phyloP scores from a whole-genome alignment of 2,797 vertebrate genomes.

The Lutjanus argentimaculatus region DNA sequence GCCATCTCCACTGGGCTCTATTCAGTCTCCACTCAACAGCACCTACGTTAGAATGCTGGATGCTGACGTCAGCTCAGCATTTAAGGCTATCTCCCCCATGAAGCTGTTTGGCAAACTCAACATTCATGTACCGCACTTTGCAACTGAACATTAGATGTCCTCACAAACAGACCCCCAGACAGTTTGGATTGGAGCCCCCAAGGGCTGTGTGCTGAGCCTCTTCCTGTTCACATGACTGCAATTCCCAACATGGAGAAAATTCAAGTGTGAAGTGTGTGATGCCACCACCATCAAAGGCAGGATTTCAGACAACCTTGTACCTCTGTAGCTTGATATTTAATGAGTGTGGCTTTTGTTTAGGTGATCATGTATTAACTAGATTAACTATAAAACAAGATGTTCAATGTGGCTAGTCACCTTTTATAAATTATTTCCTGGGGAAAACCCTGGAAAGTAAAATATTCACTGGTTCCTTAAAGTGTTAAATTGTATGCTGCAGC shows the following conservation, averaged over 20 bases:
- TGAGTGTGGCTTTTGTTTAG: not conserved
- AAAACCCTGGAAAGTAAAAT: not conserved
- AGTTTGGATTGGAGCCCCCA: too few species aligned
- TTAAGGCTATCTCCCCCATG: not conserved
- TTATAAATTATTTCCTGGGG: not conserved
- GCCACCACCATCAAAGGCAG: too few species aligned
- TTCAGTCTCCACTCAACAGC: too few species aligned
- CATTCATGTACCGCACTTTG: not conserved
- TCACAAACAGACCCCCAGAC: too few species aligned
- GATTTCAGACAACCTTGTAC: too few species aligned
- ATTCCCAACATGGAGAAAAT: too few species aligned
- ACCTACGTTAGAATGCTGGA: not conserved
- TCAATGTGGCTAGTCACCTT: not conserved
- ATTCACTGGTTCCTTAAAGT: too few species aligned
- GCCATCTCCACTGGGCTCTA: too few species aligned
- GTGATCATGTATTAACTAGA: not conserved
- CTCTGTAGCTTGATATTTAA: not conserved
- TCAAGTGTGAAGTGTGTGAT: too few species aligned
- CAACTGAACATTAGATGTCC: too few species aligned
- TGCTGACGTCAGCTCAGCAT: not conserved
- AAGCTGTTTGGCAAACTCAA: not conserved
- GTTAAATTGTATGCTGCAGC: not conserved
- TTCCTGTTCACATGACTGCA: too few species aligned
- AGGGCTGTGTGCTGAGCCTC: too few species aligned
- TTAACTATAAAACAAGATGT: not conserved